Percentiles rank a stretch among this genome's conserved stretches.
Conservation (phyloP, 2,113 vertebrate genomes). For the Oplegnathus fasciatus region DNA sequence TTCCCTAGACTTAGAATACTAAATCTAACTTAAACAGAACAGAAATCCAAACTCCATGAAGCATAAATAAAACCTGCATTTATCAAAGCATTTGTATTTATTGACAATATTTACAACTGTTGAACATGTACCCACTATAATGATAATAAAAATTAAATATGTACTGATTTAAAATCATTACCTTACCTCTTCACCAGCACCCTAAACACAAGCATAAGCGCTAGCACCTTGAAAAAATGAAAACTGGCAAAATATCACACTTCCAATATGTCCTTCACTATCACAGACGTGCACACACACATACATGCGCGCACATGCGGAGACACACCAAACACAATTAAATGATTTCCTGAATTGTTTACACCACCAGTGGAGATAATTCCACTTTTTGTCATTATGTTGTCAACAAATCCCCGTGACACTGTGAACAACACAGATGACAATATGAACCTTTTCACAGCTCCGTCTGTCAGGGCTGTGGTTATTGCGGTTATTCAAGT, state of each 20-base stretch:
- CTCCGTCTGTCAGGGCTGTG: neutral
- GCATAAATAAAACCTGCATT: neutral
- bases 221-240: neutral
- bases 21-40: neutral
- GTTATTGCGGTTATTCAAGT: neutral
- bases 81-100: too few species aligned
- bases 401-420: conserved; percentile 13
- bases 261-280: neutral
- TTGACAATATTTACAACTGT: too few species aligned
- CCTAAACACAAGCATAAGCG: neutral
- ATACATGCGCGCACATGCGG: neutral
- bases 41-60: neutral
- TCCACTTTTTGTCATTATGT: conserved; percentile 9
- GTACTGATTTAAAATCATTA: neutral
- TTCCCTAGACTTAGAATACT: neutral
- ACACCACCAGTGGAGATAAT: conserved; percentile 8
- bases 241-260: neutral
- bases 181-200: neutral
- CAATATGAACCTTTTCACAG: neutral
- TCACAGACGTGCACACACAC: neutral
- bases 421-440: neutral
- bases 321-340: neutral
- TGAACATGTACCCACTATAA: too few species aligned
- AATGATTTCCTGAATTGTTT: conserved; percentile 16
- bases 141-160: neutral